Evolutionary conservation across 2,113 vertebrate genomes (phyloP), one percentile per base, ranked within the genome.

Genomic region (Proteles cristata): DNA sequence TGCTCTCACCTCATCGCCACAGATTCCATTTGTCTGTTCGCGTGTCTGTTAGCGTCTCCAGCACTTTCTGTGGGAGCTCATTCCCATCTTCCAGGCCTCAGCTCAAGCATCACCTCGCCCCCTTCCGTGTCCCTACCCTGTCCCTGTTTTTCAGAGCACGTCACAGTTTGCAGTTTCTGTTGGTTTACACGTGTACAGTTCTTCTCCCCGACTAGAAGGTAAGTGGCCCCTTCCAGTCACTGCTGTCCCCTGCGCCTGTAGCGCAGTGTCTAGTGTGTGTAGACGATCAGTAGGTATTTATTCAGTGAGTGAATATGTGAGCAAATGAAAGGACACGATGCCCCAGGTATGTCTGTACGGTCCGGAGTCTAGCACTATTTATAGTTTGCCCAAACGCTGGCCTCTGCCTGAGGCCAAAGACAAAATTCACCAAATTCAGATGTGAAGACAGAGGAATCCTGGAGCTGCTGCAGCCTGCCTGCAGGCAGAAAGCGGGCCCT

Each of bases 231-330:
- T n/a, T 23, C 58, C 16, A 0, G 10, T 31, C 31, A 1, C 63
- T 39, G 33, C 48, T 63, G 12, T 68, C 74, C 48, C 80, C 39
- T 17, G 48, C 39, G 25, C 16, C 66, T 7, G 1, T 10, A 1
- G 63, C 1, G 2, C 6, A 17, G 33, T 0, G 48, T 50, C 80
- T 7, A 10, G 43, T 5, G 0, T 28, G 2, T 0, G 74, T 3
- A 28, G 50, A 45, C 14, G 19, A 3, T 33, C 25, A 50, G 39
- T 50, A 31, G 14, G 43, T 61, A 31, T 33, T 39, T 74, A 74
- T 4, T n/a, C 71, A 31, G 1, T 53, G 63, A 35, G 17, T 50
- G 68, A 63, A 31, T 35, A 19, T 28, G 28, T 45, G 45, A 43
- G 15, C 68, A 4, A 68, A 43, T 43, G 68, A 87, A 87, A 61